Base-by-base conservation (phyloP, 2,888 invertebrate genomes). In the Cetonia aurata region DNA sequence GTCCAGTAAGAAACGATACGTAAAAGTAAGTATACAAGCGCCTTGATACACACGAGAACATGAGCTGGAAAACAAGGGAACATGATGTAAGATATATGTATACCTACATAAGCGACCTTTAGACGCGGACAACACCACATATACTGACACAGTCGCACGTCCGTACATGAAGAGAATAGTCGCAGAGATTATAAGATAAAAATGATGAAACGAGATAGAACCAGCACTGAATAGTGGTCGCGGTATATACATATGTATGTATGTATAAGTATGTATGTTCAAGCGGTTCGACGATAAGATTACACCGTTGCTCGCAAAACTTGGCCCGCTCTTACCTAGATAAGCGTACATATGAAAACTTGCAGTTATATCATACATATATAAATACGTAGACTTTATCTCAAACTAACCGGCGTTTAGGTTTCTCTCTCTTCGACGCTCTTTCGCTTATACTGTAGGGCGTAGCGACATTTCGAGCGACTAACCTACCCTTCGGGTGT, bases 321-420 rank as follows among this genome's bases (percentile, higher is more conserved):
- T 75, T 75, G 76, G 74, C 74, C 72, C 75, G 74, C 74, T 71
- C 75, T 74, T 72, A 73, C 76, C 72, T 74, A 76, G 75, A 76
- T 77, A 77, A 76, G 75, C 76, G 68, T 74, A 73, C 72, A 77
- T 78, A 78, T 78, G 78, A 79, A 79, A 79, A 77, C 75, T 77
- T 77, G 76, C 76, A 78, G 75, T 77, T 75, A 74, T 71, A 57
- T 69, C 56, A 62, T 62, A 62, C 72, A 73, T 73, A 70, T 37
- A 56, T 56, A 74, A 75, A 70, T 75, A 75, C 69, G 52, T 60
- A 59, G 69, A 60, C 69, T 4, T 52, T 71, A 74, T 71, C 73
- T 71, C 68, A 31, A 69, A 69, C 67, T 73, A 56, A 59, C 71
- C 69, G 42, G 66, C 48, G 42, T 62, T 48, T 42, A 33, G 46